Conservation (phyloP, 2,888 invertebrate genomes). For the Seira ritae region DNA sequence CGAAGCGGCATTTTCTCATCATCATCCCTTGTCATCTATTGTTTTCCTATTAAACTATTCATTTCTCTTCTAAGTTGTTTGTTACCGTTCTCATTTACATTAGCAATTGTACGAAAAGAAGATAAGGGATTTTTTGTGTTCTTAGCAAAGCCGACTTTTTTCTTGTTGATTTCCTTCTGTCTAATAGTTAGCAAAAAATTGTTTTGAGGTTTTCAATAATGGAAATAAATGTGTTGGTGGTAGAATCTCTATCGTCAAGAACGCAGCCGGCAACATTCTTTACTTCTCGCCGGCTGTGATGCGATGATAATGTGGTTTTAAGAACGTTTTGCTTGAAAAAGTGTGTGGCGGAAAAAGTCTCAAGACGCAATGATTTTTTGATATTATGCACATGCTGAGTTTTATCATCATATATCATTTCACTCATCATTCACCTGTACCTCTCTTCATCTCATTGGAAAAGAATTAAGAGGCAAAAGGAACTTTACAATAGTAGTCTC, state of each 20-base stretch:
- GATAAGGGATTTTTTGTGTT: slow-evolving; percentile 1
- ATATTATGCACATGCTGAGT: slow-evolving; percentile 39
- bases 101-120: background rate
- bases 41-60: slow-evolving; percentile 30
- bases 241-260: slow-evolving; percentile 19
- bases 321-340: slow-evolving; percentile 31
- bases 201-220: slow-evolving; percentile 36
- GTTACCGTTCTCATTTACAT: slow-evolving; percentile 31
- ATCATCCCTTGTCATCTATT: slow-evolving; percentile 28
- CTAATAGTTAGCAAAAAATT: slow-evolving; percentile 26
- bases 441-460: no score
- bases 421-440: slow-evolving; percentile 23
- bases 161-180: background rate
- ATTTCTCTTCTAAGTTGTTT: background rate
- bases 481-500: background rate
- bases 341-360: slow-evolving; percentile 45
- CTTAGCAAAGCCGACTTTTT: slow-evolving; percentile 17
- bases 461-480: background rate
- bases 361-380: slow-evolving; percentile 15
- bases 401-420: slow-evolving; percentile 53
- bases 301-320: slow-evolving; percentile 21
- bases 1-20: slow-evolving; percentile 32
- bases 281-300: slow-evolving; percentile 8
- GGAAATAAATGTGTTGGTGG: slow-evolving; percentile 48
- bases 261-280: slow-evolving; percentile 15